Base-by-base conservation (phyloP, 2,797 vertebrate species). In the Paratrypauchen microcephalus region DNA sequence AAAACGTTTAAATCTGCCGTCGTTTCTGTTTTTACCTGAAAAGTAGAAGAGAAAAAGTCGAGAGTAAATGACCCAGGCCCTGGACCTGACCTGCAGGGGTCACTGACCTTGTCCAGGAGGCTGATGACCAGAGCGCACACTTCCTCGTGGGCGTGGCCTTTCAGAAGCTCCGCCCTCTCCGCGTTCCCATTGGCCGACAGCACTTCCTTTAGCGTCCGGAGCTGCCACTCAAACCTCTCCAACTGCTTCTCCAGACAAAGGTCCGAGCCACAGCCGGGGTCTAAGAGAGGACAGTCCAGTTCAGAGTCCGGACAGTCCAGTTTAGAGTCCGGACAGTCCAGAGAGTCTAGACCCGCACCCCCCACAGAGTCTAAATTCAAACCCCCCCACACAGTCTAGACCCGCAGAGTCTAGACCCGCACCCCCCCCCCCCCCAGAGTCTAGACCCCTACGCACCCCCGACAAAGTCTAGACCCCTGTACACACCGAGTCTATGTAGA, bases 1-100 rank as follows among this genome's bases (percentile, higher is more conserved):
- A 88, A 77, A n/a, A 91, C 75, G 66, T 76, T 89, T 57, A 94
- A 85, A 56, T 95, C 92, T 2, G 84, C 78, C 21, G 92, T 80
- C 15, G 84, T 93, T 75, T 92, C 91, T 0, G 89, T 91, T 82
- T 91, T 93, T 76, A 94, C 94, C 96, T 98, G 83, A 64, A 75
- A 64, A 3, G 11, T 9, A 61, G 1, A 28, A 19, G 13, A 48
- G 28, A 24, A 54, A 9, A 55, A 5, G 1, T 9, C 32, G 13
- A 13, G 32, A 36, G 16, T 50, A 50, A 50, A 50, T 18, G n/a
- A 9, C 28, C 30, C 4, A 12, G 11, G 5, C 6, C 23, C n/a
- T 48, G 30, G 28, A 55, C 9, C 18, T 2, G 19, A 30, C 30
- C 30, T 7, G 30, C 30, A 32, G 30, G 6, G 1, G 32, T 36